Base-by-base conservation (phyloP, 2,113 vertebrate species). In the Odontophorus gujanensis region DNA sequence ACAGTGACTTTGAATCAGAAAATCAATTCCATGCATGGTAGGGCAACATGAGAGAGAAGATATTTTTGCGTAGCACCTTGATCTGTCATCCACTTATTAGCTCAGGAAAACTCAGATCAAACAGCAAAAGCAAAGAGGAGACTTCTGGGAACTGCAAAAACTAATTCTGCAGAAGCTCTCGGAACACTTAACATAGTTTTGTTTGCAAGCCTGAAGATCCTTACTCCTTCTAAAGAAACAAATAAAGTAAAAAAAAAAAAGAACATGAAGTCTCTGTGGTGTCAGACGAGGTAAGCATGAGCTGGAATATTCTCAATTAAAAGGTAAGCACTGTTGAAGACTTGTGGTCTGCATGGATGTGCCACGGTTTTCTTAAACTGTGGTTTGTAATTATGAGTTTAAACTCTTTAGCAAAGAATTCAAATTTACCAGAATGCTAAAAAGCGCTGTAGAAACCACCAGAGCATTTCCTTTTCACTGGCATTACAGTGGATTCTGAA, bases 121-220 rank as follows among this genome's bases (percentile, higher is more conserved):
- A 24, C 20, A 51, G 45, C 24, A 30, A 18, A 14, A 99, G 99
- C 98, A 77, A 99, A 99, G 55, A 96, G 95, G 82, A 97, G 98
- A 79, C 97, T 98, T 5, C 91, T 99, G 38, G 96, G 98, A 93
- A 97, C 98, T 24, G 98, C 98, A 2, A 97, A 98, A 92, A 96
- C 97, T 74, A 99, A 98, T 32, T 98, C 98, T 36, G 93, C 96
- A 26, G 98, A 98, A 96, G 97, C 97, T 30, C 96, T 98, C 11
- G 98, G 98, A 66, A 98, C 97, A 88, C 95, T 98, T 42, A 97
- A 95, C 61, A 66, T 98, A 13, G 97, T 98, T 34, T 90, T 99
- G 95, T 98, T 98, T 11, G 94, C 98, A 1, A 98, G 98, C 74
- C 97, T 99, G 86, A 98, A 86, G 94, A 90, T 96, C 20, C 47